Evolutionary conservation across 2,797 vertebrate genomes (phyloP).

Genomic region (Cebuella pygmaea): DNA sequence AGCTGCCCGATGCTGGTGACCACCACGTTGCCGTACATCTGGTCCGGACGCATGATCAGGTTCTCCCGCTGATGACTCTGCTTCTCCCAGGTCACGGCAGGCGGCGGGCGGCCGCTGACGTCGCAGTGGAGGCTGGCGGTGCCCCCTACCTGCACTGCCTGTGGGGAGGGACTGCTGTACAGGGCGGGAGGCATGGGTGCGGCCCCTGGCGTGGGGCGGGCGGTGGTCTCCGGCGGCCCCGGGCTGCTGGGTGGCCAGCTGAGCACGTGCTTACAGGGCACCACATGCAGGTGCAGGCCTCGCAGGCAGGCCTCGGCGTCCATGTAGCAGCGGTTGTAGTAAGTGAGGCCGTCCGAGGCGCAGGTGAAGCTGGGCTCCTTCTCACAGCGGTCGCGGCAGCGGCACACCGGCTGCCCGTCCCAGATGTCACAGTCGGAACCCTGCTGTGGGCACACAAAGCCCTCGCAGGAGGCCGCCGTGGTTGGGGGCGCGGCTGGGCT

Average conservation of each 20-base stretch:
- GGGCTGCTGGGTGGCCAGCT: slow-evolving; percentile 92
- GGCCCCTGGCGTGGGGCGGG: slow-evolving; percentile 88
- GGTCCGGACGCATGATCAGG: slow-evolving; percentile 96
- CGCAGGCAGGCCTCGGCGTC: slow-evolving; percentile 96
- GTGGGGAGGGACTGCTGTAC: slow-evolving; percentile 94
- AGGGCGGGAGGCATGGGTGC: slow-evolving; percentile 89
- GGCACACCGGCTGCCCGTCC: slow-evolving; percentile 96
- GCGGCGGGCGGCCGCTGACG: slow-evolving; percentile 91
- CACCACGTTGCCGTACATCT: slow-evolving; percentile 98
- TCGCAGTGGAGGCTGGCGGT: slow-evolving; percentile 97
- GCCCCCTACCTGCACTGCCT: slow-evolving; percentile 91
- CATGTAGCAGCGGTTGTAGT: slow-evolving; percentile 99
- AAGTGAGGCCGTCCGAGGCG: slow-evolving; percentile 96
- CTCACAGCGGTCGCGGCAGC: slow-evolving; percentile 96
- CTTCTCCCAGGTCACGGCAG: slow-evolving; percentile 97
- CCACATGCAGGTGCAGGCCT: slow-evolving; percentile 90
- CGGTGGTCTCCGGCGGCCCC: slow-evolving; percentile 90
- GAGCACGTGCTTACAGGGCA: slow-evolving; percentile 94
- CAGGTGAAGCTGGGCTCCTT: slow-evolving; percentile 98
- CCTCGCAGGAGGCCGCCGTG: slow-evolving; percentile 89
- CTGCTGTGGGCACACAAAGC: slow-evolving; percentile 94
- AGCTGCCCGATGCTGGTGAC: slow-evolving; percentile 98
- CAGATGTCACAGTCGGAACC: slow-evolving; percentile 96
- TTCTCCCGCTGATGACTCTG: slow-evolving; percentile 91
- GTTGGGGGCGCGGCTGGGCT: slow-evolving; percentile 72